Evolutionary conservation across 1,140 invertebrate species (phyloP).

Genomic region (Drosophila funebris): DNA sequence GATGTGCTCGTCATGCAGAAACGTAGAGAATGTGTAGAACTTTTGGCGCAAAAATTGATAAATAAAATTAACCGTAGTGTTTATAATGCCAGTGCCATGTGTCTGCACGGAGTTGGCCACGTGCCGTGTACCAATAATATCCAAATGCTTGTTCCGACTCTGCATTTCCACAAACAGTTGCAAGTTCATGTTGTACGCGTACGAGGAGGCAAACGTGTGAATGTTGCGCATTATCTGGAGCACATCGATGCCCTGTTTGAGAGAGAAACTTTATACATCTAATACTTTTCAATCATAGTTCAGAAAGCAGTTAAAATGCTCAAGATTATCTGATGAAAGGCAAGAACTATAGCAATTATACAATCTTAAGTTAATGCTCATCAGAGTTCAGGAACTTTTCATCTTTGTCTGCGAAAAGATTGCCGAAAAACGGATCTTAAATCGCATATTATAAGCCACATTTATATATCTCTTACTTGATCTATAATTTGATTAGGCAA

Average conservation of each 20-base stretch:
- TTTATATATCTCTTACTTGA: conserved; percentile 86
- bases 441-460: neutral
- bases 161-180: conserved; percentile 97
- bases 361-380: too few species aligned
- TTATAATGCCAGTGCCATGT: conserved; percentile 98
- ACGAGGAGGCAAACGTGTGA: conserved; percentile 96
- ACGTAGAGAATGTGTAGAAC: conserved; percentile 97
- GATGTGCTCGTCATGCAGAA: conserved; percentile 99
- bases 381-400: too few species aligned
- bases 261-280: neutral
- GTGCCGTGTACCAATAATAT: conserved; percentile 97
- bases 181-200: conserved; percentile 98
- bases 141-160: conserved; percentile 97
- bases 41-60: conserved; percentile 98
- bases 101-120: conserved; percentile 99
- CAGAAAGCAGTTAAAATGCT: too few species aligned
- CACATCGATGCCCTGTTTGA: conserved; percentile 94
- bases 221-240: conserved; percentile 99
- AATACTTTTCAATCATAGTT: too few species aligned
- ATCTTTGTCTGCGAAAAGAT: too few species aligned
- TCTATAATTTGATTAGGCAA: conserved; percentile 98
- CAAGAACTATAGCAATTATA: too few species aligned
- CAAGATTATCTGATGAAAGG: too few species aligned
- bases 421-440: too few species aligned
- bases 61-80: conserved; percentile 98